These are phyloP conservation scores for Serinus canaria DNA, from an alignment of 2,113 vertebrate species.

Conservation along the genomic window DNA sequence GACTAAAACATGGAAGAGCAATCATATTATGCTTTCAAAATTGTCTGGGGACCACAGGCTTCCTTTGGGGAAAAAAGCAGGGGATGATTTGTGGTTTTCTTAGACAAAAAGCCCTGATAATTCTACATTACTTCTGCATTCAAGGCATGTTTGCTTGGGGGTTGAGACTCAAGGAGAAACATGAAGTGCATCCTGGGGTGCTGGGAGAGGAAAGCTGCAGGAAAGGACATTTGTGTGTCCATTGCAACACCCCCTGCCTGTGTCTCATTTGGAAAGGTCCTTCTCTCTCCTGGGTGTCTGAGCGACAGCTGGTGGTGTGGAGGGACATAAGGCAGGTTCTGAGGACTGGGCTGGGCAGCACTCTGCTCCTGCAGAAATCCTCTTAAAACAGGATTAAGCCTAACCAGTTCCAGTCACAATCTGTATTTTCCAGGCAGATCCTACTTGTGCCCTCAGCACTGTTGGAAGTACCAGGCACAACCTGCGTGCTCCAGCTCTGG, in stretches of 20 bases:
- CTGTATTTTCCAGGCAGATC: neutral
- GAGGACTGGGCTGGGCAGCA: rapidly evolving
- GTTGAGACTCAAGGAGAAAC: neutral
- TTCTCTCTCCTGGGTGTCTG: neutral
- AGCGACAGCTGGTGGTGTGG: neutral
- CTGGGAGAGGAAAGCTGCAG: neutral
- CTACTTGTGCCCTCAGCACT: neutral
- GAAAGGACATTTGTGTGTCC: neutral
- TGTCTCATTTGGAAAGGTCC: neutral
- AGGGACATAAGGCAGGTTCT: neutral
- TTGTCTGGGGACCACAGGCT: neutral
- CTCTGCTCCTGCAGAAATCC: neutral
- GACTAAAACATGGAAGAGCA: neutral
- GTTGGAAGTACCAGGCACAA: neutral
- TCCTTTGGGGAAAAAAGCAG: neutral
- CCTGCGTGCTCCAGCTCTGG: neutral
- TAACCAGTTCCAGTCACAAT: neutral
- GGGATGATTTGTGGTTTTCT: neutral
- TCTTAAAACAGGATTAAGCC: neutral
- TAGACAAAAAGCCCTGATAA: neutral
- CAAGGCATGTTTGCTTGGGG: neutral
- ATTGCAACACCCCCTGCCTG: neutral
- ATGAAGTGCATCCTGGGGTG: neutral
- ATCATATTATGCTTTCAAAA: neutral
- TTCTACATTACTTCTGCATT: neutral